Base-by-base conservation (phyloP, 1,140 invertebrate genomes). In the Bathynomus jamesi region DNA sequence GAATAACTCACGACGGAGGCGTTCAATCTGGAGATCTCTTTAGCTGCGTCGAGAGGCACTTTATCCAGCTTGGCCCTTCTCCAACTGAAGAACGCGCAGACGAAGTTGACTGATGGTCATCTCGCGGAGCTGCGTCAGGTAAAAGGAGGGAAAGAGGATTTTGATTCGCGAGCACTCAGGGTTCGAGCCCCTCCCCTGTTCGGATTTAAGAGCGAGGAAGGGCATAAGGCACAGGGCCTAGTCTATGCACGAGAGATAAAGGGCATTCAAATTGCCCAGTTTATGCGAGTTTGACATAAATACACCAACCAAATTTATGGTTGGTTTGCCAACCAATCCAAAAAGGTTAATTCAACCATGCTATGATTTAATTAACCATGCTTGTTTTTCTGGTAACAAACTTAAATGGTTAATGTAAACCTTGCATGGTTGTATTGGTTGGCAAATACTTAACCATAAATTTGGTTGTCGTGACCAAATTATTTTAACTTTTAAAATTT, bases 41-140 rank as follows among this genome's bases (percentile, higher is more conserved):
- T 76, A 2, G 79, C 79, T 31, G 79, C 74, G 67, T 80, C 79
- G 13, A 80, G 63, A n/a, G 79, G 79, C 8, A 80, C 73, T 21
- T 80, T 80, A 61, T 80, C 79, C 75, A 80, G 79, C 24, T 78
- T 40, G 28, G 78, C 79, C 69, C 69, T 79, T 79, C 67, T 80
- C 80, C 73, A 80, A 69, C 70, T 80, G 79, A n/a, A 80, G 65
- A 2, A 80, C 64, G 13, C 78, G 70, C 5, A 69, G 65, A 27
- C 80, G 69, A 10, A 80, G 78, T 67, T 80, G 79, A 21, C 68
- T 73, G 64, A 79, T 80, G 29, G 78, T 79, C 72, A 78, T 73
- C 67, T 80, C 80, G 7, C 79, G 79, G 31, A 79, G 63, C 67
- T 76, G 75, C 24, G 31, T 24, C 28, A 27, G 10, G n/a, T 13